Percentiles rank a stretch among this genome's conserved stretches.
Conservation (phyloP, 2,888 invertebrate species). For the Desoria tigrina region DNA sequence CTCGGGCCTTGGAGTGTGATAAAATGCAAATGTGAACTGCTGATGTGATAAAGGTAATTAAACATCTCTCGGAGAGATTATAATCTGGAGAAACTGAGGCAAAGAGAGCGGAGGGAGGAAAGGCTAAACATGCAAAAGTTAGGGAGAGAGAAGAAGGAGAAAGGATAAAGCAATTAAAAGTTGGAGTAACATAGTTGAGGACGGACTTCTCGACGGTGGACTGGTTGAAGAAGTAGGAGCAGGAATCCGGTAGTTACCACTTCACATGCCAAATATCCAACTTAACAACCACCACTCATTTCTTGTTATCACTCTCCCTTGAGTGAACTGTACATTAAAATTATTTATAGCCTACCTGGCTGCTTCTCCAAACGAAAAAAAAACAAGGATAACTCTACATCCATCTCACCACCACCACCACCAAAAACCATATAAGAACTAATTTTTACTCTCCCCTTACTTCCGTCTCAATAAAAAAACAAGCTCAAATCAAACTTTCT, state of each 20-base stretch:
- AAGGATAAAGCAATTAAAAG: constrained; percentile 17
- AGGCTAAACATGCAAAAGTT: not conserved
- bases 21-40: constrained; percentile 6
- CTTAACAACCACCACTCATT: not conserved
- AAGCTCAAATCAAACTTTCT: too few relatives aligned
- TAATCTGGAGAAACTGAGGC: not conserved
- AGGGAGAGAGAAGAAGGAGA: not conserved
- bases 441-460: too few relatives aligned
- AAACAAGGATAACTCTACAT: too few relatives aligned
- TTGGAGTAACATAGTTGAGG: not conserved
- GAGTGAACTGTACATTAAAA: too few relatives aligned
- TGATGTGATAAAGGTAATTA: constrained; percentile 15
- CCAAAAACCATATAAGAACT: too few relatives aligned
- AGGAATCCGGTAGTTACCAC: not conserved
- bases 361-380: too few relatives aligned
- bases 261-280: not conserved
- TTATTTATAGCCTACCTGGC: too few relatives aligned
- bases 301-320: not conserved
- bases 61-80: constrained; percentile 3
- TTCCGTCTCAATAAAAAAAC: too few relatives aligned
- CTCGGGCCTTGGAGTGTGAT: not conserved
- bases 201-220: not conserved
- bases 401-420: too few relatives aligned
- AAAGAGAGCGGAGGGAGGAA: constrained; percentile 4
- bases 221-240: too few relatives aligned